phyloP scores from a whole-genome alignment of 2,797 vertebrate genomes.

The Anguilla obscura region DNA sequence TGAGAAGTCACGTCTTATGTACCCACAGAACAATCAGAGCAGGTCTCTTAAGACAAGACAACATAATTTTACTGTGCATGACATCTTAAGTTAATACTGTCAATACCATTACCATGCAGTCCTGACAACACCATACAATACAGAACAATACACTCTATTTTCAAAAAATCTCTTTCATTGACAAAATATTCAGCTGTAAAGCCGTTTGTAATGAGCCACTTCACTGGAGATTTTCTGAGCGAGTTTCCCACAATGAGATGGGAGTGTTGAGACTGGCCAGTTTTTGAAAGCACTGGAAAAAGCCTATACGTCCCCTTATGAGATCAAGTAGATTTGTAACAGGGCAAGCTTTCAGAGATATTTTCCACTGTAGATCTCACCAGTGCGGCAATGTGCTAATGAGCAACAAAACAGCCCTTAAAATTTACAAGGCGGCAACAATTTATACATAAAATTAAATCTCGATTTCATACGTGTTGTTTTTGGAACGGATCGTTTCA shows the following conservation, averaged over 20 bases:
- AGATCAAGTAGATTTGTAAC: constrained; percentile 63
- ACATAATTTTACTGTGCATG: not conserved
- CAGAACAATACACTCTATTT: not conserved
- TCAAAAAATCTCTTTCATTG: constrained; percentile 45
- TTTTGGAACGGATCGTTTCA: constrained; percentile 50
- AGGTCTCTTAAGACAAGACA: not conserved
- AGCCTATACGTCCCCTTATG: constrained; percentile 50
- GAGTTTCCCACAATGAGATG: constrained; percentile 61
- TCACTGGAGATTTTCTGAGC: constrained; percentile 58
- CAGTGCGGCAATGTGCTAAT: constrained; percentile 60
- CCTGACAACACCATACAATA: not conserved
- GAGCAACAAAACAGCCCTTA: constrained; percentile 66
- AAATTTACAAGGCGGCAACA: constrained; percentile 61
- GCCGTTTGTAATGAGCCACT: constrained; percentile 60
- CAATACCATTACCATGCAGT: not conserved
- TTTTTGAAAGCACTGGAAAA: constrained; percentile 45
- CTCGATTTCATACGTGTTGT: constrained; percentile 58
- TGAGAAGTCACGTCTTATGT: not conserved
- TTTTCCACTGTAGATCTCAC: constrained; percentile 64
- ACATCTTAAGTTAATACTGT: not conserved
- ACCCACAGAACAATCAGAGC: not conserved
- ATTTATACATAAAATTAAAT: constrained; percentile 58
- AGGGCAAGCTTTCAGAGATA: constrained; percentile 57
- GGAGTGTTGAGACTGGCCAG: constrained; percentile 45
- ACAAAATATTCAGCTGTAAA: constrained; percentile 57